Conservation (phyloP, 2,797 vertebrate genomes). For the Clamator glandarius region DNA sequence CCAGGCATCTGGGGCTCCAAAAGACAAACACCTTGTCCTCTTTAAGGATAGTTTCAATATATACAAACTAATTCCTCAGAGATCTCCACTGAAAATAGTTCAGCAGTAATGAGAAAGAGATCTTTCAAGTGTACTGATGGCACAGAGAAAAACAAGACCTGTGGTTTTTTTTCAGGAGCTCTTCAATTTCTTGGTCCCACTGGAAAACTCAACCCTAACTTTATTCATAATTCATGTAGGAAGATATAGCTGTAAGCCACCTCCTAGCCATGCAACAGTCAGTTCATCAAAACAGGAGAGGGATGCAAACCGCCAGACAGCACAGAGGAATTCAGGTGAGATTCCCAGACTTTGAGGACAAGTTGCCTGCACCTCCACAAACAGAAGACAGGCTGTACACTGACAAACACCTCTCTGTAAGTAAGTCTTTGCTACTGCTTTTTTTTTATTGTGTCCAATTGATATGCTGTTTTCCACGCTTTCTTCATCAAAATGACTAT, state of each 20-base stretch:
- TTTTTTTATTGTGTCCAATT: background rate
- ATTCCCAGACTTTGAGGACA: background rate
- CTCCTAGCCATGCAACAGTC: background rate
- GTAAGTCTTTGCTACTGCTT: background rate
- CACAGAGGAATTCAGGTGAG: background rate
- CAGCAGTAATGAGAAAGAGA: background rate
- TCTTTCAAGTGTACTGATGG: background rate
- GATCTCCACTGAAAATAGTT: background rate
- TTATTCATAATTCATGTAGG: constrained; percentile 26
- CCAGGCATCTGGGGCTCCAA: background rate
- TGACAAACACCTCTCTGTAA: background rate
- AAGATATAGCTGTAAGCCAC: constrained; percentile 32
- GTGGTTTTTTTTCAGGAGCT: background rate
- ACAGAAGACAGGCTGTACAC: background rate
- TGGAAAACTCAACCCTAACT: constrained; percentile 5
- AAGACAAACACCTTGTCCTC: background rate
- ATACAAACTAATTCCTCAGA: background rate
- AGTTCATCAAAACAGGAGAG: background rate
- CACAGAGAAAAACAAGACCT: background rate
- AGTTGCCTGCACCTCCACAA: background rate
- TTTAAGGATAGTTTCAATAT: background rate
- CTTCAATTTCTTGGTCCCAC: background rate
- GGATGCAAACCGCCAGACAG: background rate
- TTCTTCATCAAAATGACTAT: constrained; percentile 74
- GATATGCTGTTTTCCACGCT: constrained; percentile 25